Conservation (phyloP, 2,888 invertebrate genomes). For the Hermaeophaga mercurialis region DNA sequence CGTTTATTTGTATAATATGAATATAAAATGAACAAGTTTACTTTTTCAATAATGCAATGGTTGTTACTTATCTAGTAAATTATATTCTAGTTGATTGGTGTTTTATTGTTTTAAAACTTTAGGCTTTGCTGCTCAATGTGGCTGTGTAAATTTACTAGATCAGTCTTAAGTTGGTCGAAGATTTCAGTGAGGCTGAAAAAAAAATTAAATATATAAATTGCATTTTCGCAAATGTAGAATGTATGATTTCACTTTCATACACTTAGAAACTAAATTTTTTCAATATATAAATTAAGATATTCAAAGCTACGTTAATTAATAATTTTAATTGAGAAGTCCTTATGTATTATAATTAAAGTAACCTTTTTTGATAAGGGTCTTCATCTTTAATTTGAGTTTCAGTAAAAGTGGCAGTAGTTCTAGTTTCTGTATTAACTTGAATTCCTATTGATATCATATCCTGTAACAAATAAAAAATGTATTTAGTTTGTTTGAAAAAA, state of each 20-base stretch:
- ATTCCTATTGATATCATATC: slow-evolving; percentile 47
- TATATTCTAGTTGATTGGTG: background rate
- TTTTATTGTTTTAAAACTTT: slow-evolving; percentile 30
- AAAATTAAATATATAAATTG: slow-evolving; percentile 7
- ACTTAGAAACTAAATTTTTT: too few species aligned
- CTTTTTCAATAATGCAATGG: slow-evolving; percentile 3
- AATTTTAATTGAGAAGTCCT: background rate
- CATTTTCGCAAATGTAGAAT: too few species aligned
- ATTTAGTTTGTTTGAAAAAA: too few species aligned
- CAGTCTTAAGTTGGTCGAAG: slow-evolving; percentile 53
- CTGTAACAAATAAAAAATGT: slow-evolving; percentile 38
- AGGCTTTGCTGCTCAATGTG: slow-evolving; percentile 50
- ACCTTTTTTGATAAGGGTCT: slow-evolving; percentile 45
- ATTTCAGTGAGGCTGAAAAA: slow-evolving; percentile 52
- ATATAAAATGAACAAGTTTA: slow-evolving; percentile 18
- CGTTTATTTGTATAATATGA: slow-evolving; percentile 12
- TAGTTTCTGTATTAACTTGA: slow-evolving; percentile 46
- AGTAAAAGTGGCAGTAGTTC: slow-evolving; percentile 43
- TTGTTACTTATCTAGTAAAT: slow-evolving; percentile 14
- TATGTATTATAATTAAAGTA: background rate
- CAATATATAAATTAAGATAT: too few species aligned
- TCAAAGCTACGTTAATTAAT: background rate
- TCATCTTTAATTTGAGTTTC: slow-evolving; percentile 39
- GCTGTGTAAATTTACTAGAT: slow-evolving; percentile 52
- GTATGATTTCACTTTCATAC: too few species aligned